These are phyloP conservation scores for Acridotheres tristis DNA, from an alignment of 2,797 vertebrate species.

Conservation along the genomic window DNA sequence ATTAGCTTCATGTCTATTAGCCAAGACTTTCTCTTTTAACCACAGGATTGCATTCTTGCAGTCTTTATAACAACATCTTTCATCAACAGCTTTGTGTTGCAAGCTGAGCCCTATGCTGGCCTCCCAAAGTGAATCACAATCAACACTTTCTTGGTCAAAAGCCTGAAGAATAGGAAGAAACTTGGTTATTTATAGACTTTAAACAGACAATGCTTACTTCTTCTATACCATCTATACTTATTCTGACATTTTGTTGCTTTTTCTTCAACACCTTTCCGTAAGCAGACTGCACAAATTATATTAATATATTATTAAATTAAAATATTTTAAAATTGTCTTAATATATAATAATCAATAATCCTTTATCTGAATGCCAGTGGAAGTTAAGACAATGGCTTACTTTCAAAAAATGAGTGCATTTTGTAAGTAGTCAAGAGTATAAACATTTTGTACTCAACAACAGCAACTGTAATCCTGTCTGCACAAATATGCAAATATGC, in stretches of 20 bases:
- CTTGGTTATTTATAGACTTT: not conserved
- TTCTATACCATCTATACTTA: not conserved
- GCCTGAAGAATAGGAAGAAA: not conserved
- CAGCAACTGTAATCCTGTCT: not conserved
- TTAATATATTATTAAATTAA: not conserved
- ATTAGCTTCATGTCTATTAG: constrained; percentile 36
- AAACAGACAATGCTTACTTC: not conserved
- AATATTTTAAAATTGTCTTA: not conserved
- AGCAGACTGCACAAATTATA: not conserved
- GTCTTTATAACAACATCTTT: constrained; percentile 46
- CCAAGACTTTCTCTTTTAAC: constrained; percentile 69
- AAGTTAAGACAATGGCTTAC: not conserved
- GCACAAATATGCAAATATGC: not conserved
- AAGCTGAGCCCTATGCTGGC: constrained; percentile 33
- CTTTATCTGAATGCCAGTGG: not conserved
- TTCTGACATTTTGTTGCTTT: not conserved
- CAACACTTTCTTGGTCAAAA: not conserved
- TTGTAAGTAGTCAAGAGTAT: not conserved
- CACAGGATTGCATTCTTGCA: constrained; percentile 55
- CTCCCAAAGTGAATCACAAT: constrained; percentile 19
- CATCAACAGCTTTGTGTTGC: constrained; percentile 53
- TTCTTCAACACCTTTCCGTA: not conserved
- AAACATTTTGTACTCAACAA: not conserved
- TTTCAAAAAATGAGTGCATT: not conserved
- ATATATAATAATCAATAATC: not conserved